Evolutionary conservation across 2,888 invertebrate species (phyloP).

Genomic region (Criorhina ranunculi): DNA sequence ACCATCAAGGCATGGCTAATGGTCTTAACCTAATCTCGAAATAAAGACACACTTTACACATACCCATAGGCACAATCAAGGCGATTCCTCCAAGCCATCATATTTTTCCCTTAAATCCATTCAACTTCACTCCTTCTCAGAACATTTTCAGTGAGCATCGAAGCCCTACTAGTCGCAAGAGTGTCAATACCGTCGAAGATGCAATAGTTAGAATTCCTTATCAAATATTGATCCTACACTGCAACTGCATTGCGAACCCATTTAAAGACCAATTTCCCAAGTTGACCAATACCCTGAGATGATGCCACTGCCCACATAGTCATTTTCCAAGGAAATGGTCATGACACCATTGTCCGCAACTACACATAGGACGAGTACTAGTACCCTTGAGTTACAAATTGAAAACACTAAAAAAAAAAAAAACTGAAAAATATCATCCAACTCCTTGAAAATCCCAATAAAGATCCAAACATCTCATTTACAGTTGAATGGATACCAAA

Average conservation of each 20-base stretch:
- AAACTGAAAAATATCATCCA: slow-evolving; percentile 45
- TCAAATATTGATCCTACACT: slow-evolving; percentile 69
- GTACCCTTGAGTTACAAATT: slow-evolving; percentile 65
- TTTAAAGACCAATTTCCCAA: slow-evolving; percentile 58
- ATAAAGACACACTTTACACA: too few relatives aligned
- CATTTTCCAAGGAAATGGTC: slow-evolving; percentile 52
- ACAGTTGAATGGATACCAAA: slow-evolving; percentile 75
- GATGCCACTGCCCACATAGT: slow-evolving; percentile 14
- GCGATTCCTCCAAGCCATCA: too few relatives aligned
- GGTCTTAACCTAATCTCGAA: too few relatives aligned
- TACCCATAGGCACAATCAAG: too few relatives aligned
- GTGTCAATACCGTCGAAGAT: slow-evolving; percentile 39
- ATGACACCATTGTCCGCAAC: slow-evolving; percentile 65
- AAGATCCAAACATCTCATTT: slow-evolving; percentile 76
- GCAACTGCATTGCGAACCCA: slow-evolving; percentile 73
- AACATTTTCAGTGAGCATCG: background rate
- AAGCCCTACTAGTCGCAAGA: slow-evolving; percentile 14
- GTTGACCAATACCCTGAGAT: slow-evolving; percentile 37
- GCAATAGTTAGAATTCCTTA: slow-evolving; percentile 28
- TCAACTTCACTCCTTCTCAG: background rate
- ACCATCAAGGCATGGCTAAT: too few relatives aligned
- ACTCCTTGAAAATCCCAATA: slow-evolving; percentile 72
- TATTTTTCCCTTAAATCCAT: too few relatives aligned
- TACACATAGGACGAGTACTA: background rate
- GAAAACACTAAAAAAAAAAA: slow-evolving; percentile 38